Conservation (phyloP, 2,113 vertebrate genomes). For the Carassius gibelio region DNA sequence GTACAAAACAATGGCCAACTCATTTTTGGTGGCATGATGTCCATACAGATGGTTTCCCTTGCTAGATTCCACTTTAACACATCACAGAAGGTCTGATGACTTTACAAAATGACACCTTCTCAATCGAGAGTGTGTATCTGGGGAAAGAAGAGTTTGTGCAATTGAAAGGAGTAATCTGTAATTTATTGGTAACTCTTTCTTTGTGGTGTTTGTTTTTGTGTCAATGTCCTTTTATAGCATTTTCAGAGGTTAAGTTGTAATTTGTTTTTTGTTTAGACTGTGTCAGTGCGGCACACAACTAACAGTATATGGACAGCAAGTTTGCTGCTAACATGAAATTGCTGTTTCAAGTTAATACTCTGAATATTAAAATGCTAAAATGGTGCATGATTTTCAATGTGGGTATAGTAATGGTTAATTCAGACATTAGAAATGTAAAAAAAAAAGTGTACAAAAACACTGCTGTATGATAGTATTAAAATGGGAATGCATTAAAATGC, state of each 20-base stretch:
- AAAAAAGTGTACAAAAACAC: conserved; percentile 32
- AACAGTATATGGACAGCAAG: conserved; percentile 22
- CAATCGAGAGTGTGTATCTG: conserved; percentile 63
- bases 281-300: conserved; percentile 52
- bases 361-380: conserved; percentile 32
- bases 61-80: conserved; percentile 64
- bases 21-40: conserved; percentile 27
- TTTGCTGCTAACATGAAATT: conserved; percentile 72
- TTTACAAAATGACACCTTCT: conserved; percentile 35
- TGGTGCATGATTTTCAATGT: conserved; percentile 57
- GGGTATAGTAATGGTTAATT: conserved; percentile 48
- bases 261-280: conserved; percentile 32
- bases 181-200: conserved; percentile 66
- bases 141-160: conserved; percentile 64
- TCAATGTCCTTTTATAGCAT: conserved; percentile 71
- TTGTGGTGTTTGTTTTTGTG: conserved; percentile 70
- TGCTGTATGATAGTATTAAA: conserved; percentile 54
- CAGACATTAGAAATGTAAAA: conserved; percentile 29
- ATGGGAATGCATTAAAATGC: conserved; percentile 50
- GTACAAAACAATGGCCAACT: conserved; percentile 31
- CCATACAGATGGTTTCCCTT: conserved; percentile 55
- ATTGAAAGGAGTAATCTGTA: conserved; percentile 76
- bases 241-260: conserved; percentile 51
- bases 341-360: conserved; percentile 56
- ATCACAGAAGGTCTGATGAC: conserved; percentile 67